Evolutionary conservation across 2,797 vertebrate species (phyloP).

Genomic region (Mareca strepera): DNA sequence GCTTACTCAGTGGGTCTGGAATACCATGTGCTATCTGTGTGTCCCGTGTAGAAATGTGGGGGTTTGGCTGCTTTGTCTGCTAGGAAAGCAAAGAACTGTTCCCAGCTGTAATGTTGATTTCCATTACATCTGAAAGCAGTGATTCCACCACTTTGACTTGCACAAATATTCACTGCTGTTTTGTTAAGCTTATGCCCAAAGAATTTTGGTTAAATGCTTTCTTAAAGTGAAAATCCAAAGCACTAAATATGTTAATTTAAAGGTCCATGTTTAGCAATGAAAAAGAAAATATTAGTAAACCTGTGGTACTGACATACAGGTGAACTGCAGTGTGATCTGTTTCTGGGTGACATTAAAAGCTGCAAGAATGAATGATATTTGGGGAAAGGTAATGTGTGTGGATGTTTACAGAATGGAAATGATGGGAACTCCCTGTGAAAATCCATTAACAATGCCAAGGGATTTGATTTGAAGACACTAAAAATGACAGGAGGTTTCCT

Average conservation of each 20-base stretch:
- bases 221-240: not conserved
- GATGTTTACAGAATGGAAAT: not conserved
- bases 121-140: not conserved
- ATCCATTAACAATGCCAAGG: not conserved
- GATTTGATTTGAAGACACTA: not conserved
- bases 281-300: not conserved
- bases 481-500: not conserved
- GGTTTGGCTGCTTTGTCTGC: not conserved
- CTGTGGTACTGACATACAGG: accelerated
- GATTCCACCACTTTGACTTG: not conserved
- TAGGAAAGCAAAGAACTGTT: too few species aligned
- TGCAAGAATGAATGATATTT: too few species aligned
- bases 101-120: not conserved
- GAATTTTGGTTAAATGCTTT: not conserved
- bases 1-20: too few species aligned
- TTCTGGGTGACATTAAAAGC: too few species aligned
- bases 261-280: not conserved
- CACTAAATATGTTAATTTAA: not conserved
- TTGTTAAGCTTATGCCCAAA: not conserved
- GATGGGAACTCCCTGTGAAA: not conserved
- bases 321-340: not conserved
- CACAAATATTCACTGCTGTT: not conserved
- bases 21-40: too few species aligned
- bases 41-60: too few species aligned
- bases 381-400: not conserved